Base-by-base conservation (phyloP, 2,888 invertebrate genomes). In the Mylabris sibirica region DNA sequence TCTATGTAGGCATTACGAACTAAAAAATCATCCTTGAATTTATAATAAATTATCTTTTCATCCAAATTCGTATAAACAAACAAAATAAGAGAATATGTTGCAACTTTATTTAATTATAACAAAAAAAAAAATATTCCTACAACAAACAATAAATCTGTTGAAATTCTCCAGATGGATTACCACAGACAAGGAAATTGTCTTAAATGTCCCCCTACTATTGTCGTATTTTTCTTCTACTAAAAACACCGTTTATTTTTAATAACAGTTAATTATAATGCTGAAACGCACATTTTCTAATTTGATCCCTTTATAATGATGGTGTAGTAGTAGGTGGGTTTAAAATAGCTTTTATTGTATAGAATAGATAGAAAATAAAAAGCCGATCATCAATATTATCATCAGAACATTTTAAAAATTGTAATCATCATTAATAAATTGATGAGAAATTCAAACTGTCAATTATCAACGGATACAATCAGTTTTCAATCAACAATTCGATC, bases 401-500 rank as follows among this genome's bases (percentile, higher is more conserved):
- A n/a, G n/a, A n/a, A 38, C 38, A 38, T 38, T 38, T 44, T 30
- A 30, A 12, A 57, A 57, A 57, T 24, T 57, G 57, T 57, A 57
- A 57, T 57, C 12, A 57, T 24, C 12, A 57, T 57, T 57, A 57
- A 12, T 57, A 57, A 24, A 14, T 61, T 41, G 61, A 61, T 34
- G 61, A 41, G 61, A 35, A 61, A 61, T 61, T 61, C 22, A 41
- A 57, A 14, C 61, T 41, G 61, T 61, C 61, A 41, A 61, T 61
- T 61, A 61, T 41, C 38, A 41, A 38, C 61, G 41, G 61, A 61
- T 41, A 61, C 61, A 61, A 61, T 61, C 61, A 61, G 38, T 34
- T 38, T 61, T 61, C 61, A 61, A 61, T 61, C 61, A 61, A 61
- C 38, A 6, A 61, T 61, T 61, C 61, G 61, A 61, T 61, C 61